phyloP scores from a whole-genome alignment of 2,113 vertebrate genomes.

The Oostethus manadensis region DNA sequence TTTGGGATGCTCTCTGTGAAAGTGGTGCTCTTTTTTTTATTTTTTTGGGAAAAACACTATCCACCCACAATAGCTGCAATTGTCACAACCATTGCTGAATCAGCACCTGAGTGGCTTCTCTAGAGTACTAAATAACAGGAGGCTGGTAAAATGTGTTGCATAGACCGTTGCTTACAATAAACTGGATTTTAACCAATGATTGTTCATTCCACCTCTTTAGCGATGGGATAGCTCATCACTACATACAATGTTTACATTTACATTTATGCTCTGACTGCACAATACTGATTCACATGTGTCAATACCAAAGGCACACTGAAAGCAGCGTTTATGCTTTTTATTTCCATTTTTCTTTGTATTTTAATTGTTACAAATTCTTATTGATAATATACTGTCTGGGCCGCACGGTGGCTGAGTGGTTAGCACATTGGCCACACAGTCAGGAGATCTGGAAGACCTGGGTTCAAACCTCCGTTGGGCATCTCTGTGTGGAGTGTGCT shows the following conservation, averaged over 20 bases:
- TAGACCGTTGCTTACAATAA: background rate
- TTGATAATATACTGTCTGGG: too few relatives aligned
- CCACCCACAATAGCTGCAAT: constrained; percentile 14
- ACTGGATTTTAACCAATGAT: background rate
- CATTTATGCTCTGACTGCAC: too few relatives aligned
- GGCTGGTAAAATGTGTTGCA: constrained; percentile 1
- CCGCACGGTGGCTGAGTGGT: too few relatives aligned
- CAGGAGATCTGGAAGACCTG: too few relatives aligned
- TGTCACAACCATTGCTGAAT: constrained; percentile 11
- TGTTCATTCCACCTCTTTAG: background rate
- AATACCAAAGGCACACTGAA: too few relatives aligned
- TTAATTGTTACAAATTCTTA: too few relatives aligned
- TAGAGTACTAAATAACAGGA: background rate
- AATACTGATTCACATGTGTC: too few relatives aligned
- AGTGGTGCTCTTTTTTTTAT: background rate
- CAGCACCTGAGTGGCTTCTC: constrained; percentile 11
- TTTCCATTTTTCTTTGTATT: too few relatives aligned
- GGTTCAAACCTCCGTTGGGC: too few relatives aligned
- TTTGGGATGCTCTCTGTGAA: background rate
- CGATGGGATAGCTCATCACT: background rate
- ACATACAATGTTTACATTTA: background rate
- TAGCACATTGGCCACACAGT: too few relatives aligned
- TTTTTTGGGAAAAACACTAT: background rate
- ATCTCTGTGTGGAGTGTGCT: too few relatives aligned
- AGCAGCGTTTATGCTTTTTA: too few relatives aligned